These are phyloP conservation scores for Labroides dimidiatus DNA, from an alignment of 2,797 vertebrate species.

Conservation along the genomic window DNA sequence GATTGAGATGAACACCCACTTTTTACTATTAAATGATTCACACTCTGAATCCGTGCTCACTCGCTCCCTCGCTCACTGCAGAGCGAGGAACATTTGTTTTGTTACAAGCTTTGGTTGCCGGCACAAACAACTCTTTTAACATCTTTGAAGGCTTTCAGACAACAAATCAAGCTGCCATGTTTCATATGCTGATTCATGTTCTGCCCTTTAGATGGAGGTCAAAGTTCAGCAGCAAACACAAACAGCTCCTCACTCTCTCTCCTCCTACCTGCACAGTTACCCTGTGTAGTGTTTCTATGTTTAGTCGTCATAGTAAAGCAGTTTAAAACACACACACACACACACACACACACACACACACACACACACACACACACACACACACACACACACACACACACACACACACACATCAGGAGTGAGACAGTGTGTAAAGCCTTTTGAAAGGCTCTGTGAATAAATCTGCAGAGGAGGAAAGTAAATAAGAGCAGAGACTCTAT, in stretches of 20 bases:
- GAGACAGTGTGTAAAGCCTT: not conserved
- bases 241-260: not conserved
- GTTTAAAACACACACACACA: not conserved
- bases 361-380: no score
- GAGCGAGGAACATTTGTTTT: not conserved
- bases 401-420: no score
- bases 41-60: not conserved
- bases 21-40: conserved; percentile 16
- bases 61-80: no score
- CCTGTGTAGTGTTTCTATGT: not conserved
- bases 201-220: conserved; percentile 25
- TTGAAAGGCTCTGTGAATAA: not conserved
- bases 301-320: not conserved
- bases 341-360: no score
- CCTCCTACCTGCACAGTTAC: not conserved
- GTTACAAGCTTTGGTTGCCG: conserved; percentile 9
- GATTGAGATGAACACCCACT: conserved; percentile 10
- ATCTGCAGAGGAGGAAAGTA: not conserved
- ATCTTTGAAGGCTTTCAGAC: conserved; percentile 16
- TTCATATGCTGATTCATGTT: conserved; percentile 9
- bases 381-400: no score
- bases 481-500: no score
- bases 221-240: conserved; percentile 9
- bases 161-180: conserved; percentile 27
- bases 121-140: conserved; percentile 11